Evolutionary conservation across 1,140 invertebrate genomes (phyloP), one percentile per base, ranked within the genome.

Genomic region (Drosophila athabasca): DNA sequence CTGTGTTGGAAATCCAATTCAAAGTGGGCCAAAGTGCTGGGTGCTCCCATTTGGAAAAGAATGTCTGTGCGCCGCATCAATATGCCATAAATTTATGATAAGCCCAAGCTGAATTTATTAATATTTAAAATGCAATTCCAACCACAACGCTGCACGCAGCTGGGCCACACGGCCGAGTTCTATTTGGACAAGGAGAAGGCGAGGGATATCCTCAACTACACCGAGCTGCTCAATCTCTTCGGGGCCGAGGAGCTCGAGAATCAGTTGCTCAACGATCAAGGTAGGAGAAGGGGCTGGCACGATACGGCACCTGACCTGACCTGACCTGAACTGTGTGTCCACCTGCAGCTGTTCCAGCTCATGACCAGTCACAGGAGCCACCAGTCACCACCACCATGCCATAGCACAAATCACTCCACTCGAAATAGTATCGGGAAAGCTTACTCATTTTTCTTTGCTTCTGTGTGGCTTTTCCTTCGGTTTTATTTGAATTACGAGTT

Each of bases 251-350:
- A 95, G 76, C 92, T 93, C 29, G 92, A 93, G 54, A 93, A 94
- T 13, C 93, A 95, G 66, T 95, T 96, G 93, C 92, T 96, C 48
- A 94, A 93, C 39, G 95, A 96, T 92, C 95, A 96, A 95, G 95
- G 95, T 96, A 94, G 50, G 76, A 35, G 19, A 94, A 35, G 58
- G 22, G 52, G 60, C 13, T 51, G 41, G 24, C 19, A 39, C 39
- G 6, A 43, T 54, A n/a, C n/a, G n/a, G n/a, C n/a, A n/a, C n/a
- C 7, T 7, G 29, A 31, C 29, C 29, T 31, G 29, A 35, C 24
- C 24, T 26, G 24, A 26, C 24, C 24, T 5, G 24, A 35, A 1
- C 7, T 35, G 31, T 35, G 31, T 35, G 31, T 35, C 31, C 53
- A 58, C 61, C 62, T 31, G 66, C 66, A 69, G 66, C 51, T 58